These are phyloP conservation scores for Botia kubotai DNA, from an alignment of 2,797 vertebrate genomes.

Conservation along the genomic window DNA sequence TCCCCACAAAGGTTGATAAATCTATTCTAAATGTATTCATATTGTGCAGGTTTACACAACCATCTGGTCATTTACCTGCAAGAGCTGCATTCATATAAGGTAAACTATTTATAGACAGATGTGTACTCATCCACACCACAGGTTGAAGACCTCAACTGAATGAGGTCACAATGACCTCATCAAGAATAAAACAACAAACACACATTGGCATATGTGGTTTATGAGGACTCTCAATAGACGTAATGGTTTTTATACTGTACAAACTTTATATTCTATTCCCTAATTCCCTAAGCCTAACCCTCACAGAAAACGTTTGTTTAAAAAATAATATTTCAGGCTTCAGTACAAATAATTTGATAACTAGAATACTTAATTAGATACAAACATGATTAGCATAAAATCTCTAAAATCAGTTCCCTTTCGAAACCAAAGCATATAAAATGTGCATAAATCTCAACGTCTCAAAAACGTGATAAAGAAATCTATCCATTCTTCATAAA, in stretches of 20 bases:
- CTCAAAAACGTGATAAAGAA: too few relatives aligned
- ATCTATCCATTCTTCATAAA: too few relatives aligned
- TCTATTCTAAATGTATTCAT: constrained; percentile 8
- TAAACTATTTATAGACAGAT: constrained; percentile 11
- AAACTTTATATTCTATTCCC: too few relatives aligned
- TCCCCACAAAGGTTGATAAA: neutral
- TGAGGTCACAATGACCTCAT: constrained; percentile 34
- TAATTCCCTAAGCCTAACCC: too few relatives aligned
- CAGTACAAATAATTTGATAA: neutral
- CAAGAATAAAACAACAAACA: constrained; percentile 24
- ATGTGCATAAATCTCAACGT: too few relatives aligned
- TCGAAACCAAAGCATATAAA: too few relatives aligned
- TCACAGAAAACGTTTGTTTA: too few relatives aligned
- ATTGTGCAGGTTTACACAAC: neutral
- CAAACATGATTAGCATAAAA: neutral
- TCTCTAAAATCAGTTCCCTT: too few relatives aligned
- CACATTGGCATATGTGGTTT: neutral
- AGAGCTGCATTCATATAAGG: constrained; percentile 28
- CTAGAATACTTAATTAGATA: neutral
- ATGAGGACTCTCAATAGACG: too few relatives aligned
- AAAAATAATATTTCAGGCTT: too few relatives aligned
- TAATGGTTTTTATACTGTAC: too few relatives aligned
- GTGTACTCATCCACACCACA: constrained; percentile 27
- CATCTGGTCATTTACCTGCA: constrained; percentile 32
- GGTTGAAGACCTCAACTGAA: constrained; percentile 35